Base-by-base conservation (phyloP, 1,140 invertebrate species). In the Epicauta chinensis region DNA sequence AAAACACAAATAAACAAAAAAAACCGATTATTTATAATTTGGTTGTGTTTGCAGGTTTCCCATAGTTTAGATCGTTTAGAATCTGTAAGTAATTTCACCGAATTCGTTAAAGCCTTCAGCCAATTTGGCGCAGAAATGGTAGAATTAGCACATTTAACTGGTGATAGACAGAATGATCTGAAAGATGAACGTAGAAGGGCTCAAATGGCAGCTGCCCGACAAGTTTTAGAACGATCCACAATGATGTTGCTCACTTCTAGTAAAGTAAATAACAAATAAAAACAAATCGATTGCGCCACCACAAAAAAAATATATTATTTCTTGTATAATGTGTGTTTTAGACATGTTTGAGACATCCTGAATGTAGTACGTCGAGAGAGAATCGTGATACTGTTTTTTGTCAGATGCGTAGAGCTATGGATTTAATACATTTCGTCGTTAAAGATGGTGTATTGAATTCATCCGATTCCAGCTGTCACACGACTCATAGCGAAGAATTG, bases 101-200 rank as follows among this genome's bases (percentile, higher is more conserved):
- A 99, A 73, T 99, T 99, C 75, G 95, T 98, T 23, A 93, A 96
- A 66, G 93, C 94, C 3, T 99, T 99, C 75, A 95, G 93, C 62
- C 91, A 97, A 68, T 98, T 98, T 73, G 97, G 97, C 2, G 89
- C 86, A 7, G 93, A 98, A 70, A 98, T 99, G 95, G 94, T 98
- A 38, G 94, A 98, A 67, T 73, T 99, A 51, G 95, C 95, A 10
- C 90, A 97, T 71, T 74, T 98, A 14, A 97, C 93, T 16, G 92
- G 81, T 4, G 80, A 82, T 57, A 70, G 86, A 56, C 80, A 90
- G 68, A 89, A 87, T 57, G 93, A 97, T 70, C 74, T 97, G 46
- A 97, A 98, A 71, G 93, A 97, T 72, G 95, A 98, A 68, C 80
- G 94, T 60, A 75, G 95, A 61, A 77, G 91, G 63, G 92, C 95